Base-by-base conservation (phyloP, 1,140 invertebrate species). In the Chlorops oryzae region DNA sequence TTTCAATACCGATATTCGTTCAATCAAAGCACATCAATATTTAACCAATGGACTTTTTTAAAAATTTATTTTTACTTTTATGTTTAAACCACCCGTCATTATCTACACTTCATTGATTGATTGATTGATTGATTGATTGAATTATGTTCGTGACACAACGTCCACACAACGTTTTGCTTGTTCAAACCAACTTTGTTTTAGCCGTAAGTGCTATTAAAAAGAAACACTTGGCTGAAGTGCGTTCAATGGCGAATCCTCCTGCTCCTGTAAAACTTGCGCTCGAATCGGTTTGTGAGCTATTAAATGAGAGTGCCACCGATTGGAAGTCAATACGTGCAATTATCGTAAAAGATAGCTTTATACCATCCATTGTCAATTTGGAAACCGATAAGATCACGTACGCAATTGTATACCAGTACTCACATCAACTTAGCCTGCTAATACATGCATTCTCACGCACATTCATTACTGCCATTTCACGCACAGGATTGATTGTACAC, bases 341-440 rank as follows among this genome's bases (percentile, higher is more conserved):
- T 55, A 87, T 97, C 58, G 94, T 98, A 83, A 86, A 90, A 75
- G 96, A 99, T 71, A 96, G 96, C 78, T 99, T 99, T 77, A 98
- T 99, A 74, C 86, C 88, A 23, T 93, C 90, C 51, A 98, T 99
- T 74, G 88, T 99, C 74, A 96, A 97, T 80, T 98, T 97, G 81
- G 85, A 86, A 73, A 96, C 93, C 55, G 90, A 96, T 68, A 83
- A 87, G 68, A 88, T 99, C 73, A 88, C 84, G 87, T 94, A 90
- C 81, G 85, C 85, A 59, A 79, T 50, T 41, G 47, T 47, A 38
- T 55, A 52, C 51, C 81, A 57, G 51, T 44, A 21, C 21, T 37
- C 34, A 27, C 51, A n/a, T n/a, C n/a, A n/a, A n/a, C n/a, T n/a
- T n/a, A n/a, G n/a, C n/a, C n/a, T n/a, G n/a, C n/a, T n/a, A n/a